These are phyloP conservation scores for Pardalotus punctatus DNA, from an alignment of 2,113 vertebrate genomes.

Conservation along the genomic window DNA sequence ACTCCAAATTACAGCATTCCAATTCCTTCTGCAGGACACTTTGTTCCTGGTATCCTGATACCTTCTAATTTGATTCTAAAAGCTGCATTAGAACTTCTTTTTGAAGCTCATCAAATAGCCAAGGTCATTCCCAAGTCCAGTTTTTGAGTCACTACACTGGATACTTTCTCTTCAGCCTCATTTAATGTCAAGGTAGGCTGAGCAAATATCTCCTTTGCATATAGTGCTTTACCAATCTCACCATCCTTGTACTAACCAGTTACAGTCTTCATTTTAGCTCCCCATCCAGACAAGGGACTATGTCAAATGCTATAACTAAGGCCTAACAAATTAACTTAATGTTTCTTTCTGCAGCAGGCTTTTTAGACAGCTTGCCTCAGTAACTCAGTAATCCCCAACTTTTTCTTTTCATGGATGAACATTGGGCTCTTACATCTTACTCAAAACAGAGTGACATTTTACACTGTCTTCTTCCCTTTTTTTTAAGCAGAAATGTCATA, in stretches of 20 bases:
- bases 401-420: background rate
- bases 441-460: background rate
- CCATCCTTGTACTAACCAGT: background rate
- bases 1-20: background rate
- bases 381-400: background rate
- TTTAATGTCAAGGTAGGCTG: background rate
- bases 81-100: background rate
- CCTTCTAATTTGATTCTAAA: background rate
- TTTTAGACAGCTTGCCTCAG: background rate
- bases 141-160: background rate
- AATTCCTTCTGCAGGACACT: background rate
- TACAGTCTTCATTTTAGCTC: background rate
- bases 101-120: background rate
- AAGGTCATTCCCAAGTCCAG: background rate
- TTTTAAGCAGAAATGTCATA: background rate
- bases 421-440: background rate
- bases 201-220: background rate
- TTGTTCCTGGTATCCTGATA: background rate
- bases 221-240: background rate
- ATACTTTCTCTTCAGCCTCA: background rate
- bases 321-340: background rate
- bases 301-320: background rate
- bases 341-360: background rate
- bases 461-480: background rate
- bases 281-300: background rate